These are phyloP conservation scores for Oreochromis tanganicae DNA, from an alignment of 2,113 vertebrate species.

Conservation along the genomic window DNA sequence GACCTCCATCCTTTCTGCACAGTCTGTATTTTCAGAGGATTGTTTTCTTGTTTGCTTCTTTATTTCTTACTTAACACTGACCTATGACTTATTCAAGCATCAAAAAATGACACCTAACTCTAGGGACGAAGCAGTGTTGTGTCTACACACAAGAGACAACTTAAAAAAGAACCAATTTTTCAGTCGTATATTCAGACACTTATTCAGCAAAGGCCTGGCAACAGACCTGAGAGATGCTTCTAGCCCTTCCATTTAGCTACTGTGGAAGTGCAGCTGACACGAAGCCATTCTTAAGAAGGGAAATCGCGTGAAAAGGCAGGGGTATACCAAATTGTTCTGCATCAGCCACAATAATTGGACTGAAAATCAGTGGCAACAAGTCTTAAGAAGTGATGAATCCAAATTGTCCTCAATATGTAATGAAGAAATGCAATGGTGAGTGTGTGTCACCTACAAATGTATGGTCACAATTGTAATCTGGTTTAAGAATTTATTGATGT, in stretches of 20 bases:
- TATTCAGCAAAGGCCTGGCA: neutral
- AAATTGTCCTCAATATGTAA: neutral
- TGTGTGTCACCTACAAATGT: neutral
- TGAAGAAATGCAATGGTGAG: neutral
- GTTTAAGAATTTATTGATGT: neutral
- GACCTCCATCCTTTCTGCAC: accelerated
- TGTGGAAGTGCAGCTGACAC: neutral
- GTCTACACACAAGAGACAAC: neutral
- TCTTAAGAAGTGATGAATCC: neutral
- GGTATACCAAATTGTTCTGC: neutral
- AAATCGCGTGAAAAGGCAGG: neutral
- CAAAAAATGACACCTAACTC: neutral
- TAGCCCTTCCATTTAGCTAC: neutral
- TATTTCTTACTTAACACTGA: neutral
- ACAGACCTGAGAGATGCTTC: neutral
- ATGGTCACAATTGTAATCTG: neutral
- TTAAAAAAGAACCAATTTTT: neutral
- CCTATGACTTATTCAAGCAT: neutral
- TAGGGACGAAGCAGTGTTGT: neutral
- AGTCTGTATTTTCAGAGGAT: neutral
- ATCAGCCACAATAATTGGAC: neutral
- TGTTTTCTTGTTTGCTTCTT: neutral
- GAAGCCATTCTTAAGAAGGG: neutral
- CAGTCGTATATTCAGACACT: neutral
- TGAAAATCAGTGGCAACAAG: neutral